Base-by-base conservation (phyloP, 2,888 invertebrate species). In the Leucophenga maculata region DNA sequence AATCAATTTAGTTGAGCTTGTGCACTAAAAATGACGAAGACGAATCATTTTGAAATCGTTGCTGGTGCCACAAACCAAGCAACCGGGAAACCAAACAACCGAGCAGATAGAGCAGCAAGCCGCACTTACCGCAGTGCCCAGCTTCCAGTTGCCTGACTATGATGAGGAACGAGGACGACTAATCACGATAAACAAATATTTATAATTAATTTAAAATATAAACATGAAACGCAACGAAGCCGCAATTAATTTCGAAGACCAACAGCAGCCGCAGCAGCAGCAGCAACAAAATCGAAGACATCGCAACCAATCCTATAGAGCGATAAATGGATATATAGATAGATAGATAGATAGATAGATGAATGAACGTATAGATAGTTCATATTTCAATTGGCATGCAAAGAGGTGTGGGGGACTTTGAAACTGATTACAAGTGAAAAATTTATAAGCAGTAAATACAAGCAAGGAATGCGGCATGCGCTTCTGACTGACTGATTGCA, bases 151-250 rank as follows among this genome's bases (percentile, higher is more conserved):
- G 48, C 65, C 39, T 32, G 6, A 32, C 32, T 6, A 39, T 39
- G 39, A 39, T 39, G 39, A 39, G 39, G 8, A 39, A 39, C 8
- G 50, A 8, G 50, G 50, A 65, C 73, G 79, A 73, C 80, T 81
- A 83, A 81, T 83, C 84, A 80, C 72, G 74, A 81, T 82, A 80
- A 82, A 83, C 83, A 81, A 81, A 81, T 81, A 81, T 81, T 81
- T 83, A 81, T 83, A 83, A 81, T 81, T 81, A 81, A 81, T 81
- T 81, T 82, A 80, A 81, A 81, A 78, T 82, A 81, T 83, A 80
- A 81, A 83, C 80, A 81, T 74, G 72, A 72, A 70, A 68, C 70
- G 66, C 75, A 75, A 67, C 69, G 73, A 67, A 70, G 74, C 69
- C 76, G 75, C 84, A 83, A 80, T 83, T 83, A 83, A 83, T 82